Evolutionary conservation across 2,888 invertebrate species (phyloP), one percentile per base, ranked within the genome.

Genomic region (Parthenolecanium corni): DNA sequence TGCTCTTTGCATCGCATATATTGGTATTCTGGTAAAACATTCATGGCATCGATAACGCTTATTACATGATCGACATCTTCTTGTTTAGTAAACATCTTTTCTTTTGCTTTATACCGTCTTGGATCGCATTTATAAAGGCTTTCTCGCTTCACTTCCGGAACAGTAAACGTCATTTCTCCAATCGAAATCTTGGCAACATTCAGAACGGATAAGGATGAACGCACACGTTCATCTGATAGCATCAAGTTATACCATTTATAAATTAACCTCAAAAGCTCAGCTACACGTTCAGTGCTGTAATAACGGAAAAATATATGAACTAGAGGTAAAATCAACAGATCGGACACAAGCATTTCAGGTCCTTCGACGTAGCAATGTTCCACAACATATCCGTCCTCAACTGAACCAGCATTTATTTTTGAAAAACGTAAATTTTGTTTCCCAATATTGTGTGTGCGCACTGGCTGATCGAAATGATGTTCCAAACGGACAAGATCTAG

Each of bases 361-460:
- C 91, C 92, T 75, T 94, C 92, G 2, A 88, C 85, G 76, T 82
- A 94, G 54, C 79, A 76, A 72, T 93, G 92, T 40, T 77, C 77
- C 5, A 83, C 70, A 47, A 69, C 49, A 14, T 66, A 66, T 2
- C 58, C 65, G 47, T 68, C 67, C 51, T 62, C 58, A 31, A 46
- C 23, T 16, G 4, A 31, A 40, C 47, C 51, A 47, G 44, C 52
- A 47, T 64, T 40, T 12, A 31, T 23, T 4, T 25, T 25, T 3
- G 62, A 53, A 46, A 65, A 64, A 25, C 52, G 38, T 24, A 47
- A 31, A 40, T 52, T 49, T 5, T 31, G 73, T 76, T 89, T 89
- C 67, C 85, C 84, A 31, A 89, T 80, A 75, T 94, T 94, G 71
- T 93, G 92, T 66, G 91, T 79, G 70, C 83, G 80, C 0, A 90